These are phyloP conservation scores for Bombus terrestris DNA, from an alignment of 1,140 invertebrate genomes.

Conservation along the genomic window DNA sequence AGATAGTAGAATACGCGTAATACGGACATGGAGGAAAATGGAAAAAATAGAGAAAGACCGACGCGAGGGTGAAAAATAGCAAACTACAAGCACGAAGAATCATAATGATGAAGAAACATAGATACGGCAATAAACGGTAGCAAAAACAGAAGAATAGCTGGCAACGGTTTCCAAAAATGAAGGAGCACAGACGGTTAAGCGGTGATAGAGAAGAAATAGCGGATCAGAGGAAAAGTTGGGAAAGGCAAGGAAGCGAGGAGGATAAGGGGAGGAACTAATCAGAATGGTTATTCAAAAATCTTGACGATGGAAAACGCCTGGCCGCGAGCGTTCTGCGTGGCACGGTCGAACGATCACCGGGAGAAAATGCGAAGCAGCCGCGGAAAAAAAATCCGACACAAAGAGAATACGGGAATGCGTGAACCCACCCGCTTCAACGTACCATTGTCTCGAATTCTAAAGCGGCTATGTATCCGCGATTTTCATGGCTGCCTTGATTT, in stretches of 20 bases:
- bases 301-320: conserved; percentile 1
- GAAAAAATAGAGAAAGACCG: not conserved
- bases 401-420: conserved; percentile 21
- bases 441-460: conserved; percentile 50
- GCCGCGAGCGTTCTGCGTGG: conserved; percentile 31
- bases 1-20: not conserved
- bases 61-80: not conserved
- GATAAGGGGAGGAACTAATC: conserved; percentile 41
- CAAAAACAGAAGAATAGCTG: not conserved
- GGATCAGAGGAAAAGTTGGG: not conserved
- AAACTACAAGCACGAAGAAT: not conserved
- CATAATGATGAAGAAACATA: not conserved
- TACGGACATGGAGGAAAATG: not conserved
- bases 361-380: conserved; percentile 15
- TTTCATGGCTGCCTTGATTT: conserved; percentile 24
- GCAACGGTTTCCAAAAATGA: not conserved
- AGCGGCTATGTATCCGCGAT: conserved; percentile 22
- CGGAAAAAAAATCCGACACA: conserved; percentile 25
- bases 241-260: not conserved
- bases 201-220: not conserved
- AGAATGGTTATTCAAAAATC: conserved; percentile 59
- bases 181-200: too few relatives aligned
- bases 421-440: conserved; percentile 2
- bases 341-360: conserved; percentile 28
- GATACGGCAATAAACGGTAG: not conserved